Evolutionary conservation across 1,140 invertebrate genomes (phyloP), one percentile per base, ranked within the genome.

Genomic region (Drosophila malerkotliana): DNA sequence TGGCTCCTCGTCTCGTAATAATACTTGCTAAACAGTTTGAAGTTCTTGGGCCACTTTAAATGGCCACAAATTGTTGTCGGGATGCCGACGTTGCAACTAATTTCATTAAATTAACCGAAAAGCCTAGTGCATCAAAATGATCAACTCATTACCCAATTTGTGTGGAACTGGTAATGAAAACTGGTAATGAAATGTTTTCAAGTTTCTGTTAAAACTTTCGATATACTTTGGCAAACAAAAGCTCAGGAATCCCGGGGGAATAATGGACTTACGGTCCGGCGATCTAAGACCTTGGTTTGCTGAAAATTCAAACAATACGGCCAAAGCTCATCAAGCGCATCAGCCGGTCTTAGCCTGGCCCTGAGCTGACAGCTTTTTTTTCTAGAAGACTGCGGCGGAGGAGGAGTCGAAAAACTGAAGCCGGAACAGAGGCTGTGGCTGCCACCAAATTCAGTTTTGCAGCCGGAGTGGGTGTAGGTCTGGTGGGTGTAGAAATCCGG

Each of bases 231-330:
- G 53, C 44, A 48, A 39, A 30, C 15, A 53, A 30, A 60, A 1
- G 15, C 15, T 10, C 44, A 26, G 45, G 37, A 26, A 15, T 6
- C 3, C 5, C 8, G n/a, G 4, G 10, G 14, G 4, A n/a, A 49
- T 7, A 26, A 18, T 12, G 14, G 9, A 34, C 72, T 54, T 18
- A 49, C n/a, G 30, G 10, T 49, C 47, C 21, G 68, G 4, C 60
- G 74, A 48, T 48, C 62, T 54, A 67, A 75, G 45, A 44, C 63
- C 15, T 34, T 47, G 37, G 30, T 18, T 66, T 66, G 39, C 72
- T 75, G 67, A 87, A 87, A 78, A 85, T 78, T 64, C 74, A 77
- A 85, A 78, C 82, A 85, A 87, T 87, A 82, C 71, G 71, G 66
- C 71, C 51, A 57, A 78, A 87, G 74, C 74, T 87, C 82, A 85